Percentiles rank a stretch among this genome's conserved stretches.
These are phyloP conservation scores for Eonycteris spelaea DNA, from an alignment of 2,113 vertebrate species.

Conservation along the genomic window DNA sequence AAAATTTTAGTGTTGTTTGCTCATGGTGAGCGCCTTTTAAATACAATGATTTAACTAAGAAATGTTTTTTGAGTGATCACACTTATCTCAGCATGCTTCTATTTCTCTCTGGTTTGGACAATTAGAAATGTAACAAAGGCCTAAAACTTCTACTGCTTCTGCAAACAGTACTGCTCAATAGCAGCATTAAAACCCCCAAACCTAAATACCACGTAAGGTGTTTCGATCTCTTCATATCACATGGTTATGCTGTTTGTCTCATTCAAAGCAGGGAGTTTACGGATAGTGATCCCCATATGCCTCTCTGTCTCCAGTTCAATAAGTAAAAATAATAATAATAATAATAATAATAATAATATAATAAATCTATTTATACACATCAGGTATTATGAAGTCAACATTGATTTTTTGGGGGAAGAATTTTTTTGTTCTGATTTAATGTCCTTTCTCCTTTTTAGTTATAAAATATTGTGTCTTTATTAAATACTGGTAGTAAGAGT, in stretches of 20 bases:
- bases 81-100: conserved; percentile 49
- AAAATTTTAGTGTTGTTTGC: conserved; percentile 35
- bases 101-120: background rate
- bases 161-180: background rate
- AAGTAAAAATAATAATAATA: background rate
- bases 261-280: background rate
- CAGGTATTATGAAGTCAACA: background rate
- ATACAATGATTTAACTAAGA: conserved; percentile 54
- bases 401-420: background rate
- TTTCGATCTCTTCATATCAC: background rate
- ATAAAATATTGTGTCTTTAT: background rate
- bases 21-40: conserved; percentile 35
- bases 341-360: background rate
- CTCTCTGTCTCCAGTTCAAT: background rate
- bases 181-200: background rate
- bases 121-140: background rate
- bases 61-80: background rate
- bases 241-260: background rate
- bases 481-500: background rate
- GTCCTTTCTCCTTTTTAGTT: background rate
- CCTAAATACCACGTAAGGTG: background rate
- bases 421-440: background rate
- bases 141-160: background rate
- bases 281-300: background rate
- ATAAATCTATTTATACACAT: background rate